These are phyloP conservation scores for Boloria euphrosyne DNA, from an alignment of 2,888 invertebrate species.

Conservation along the genomic window DNA sequence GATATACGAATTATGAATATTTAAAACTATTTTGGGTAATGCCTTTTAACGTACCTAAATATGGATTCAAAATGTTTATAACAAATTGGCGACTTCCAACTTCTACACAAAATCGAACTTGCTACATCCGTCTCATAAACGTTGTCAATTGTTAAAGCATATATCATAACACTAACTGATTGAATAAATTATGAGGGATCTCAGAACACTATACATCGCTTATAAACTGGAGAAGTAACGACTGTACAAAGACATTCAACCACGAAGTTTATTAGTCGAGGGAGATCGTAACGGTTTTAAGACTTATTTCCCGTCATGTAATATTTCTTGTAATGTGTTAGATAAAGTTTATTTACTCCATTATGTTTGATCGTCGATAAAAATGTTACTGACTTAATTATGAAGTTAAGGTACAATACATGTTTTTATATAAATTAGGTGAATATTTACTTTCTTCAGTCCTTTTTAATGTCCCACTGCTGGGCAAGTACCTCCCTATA, in stretches of 20 bases:
- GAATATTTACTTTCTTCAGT: no score
- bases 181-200: constrained; percentile 16
- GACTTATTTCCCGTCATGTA: constrained; percentile 29
- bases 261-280: constrained; percentile 27
- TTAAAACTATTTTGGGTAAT: no score
- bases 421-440: no score
- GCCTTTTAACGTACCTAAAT: no score
- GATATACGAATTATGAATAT: no score
- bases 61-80: neutral
- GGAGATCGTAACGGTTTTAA: constrained; percentile 33
- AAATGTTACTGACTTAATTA: no score
- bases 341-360: neutral
- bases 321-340: constrained; percentile 22
- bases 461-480: no score
- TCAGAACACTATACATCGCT: constrained; percentile 15
- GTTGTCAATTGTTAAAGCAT: neutral
- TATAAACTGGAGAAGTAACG: constrained; percentile 30
- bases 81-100: no score
- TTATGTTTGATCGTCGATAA: no score
- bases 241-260: constrained; percentile 14
- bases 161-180: constrained; percentile 5
- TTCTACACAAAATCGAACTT: neutral
- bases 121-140: neutral
- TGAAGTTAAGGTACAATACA: no score
- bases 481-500: no score